Conservation (phyloP, 2,797 vertebrate species). For the Alexandromys oeconomus region DNA sequence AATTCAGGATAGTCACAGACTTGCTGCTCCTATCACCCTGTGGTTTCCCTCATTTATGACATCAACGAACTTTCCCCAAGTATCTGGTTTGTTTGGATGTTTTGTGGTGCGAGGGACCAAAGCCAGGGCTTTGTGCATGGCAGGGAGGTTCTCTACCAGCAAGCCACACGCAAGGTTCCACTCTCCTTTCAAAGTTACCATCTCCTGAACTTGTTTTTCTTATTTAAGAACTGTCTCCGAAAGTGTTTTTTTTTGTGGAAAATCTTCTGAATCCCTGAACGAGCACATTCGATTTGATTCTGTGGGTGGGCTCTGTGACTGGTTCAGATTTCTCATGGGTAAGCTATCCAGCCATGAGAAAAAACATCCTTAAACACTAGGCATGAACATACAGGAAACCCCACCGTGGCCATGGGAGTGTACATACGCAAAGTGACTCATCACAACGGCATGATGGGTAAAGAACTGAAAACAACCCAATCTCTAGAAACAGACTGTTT, state of each 20-base stretch:
- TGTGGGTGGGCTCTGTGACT: not conserved
- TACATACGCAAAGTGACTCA: not conserved
- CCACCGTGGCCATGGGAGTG: not conserved
- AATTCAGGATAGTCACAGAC: not conserved
- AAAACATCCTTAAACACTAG: not conserved
- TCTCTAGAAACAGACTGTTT: constrained; percentile 41
- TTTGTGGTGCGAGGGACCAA: not conserved
- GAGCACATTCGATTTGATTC: constrained; percentile 24
- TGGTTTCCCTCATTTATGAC: constrained; percentile 1
- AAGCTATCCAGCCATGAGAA: not conserved
- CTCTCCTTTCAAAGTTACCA: not conserved
- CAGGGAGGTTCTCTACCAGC: not conserved
- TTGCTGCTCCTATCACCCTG: not conserved
- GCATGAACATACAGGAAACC: not conserved
- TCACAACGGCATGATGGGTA: not conserved
- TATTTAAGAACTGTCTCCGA: not conserved
- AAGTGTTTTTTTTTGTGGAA: not conserved
- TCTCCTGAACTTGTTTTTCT: constrained; percentile 19
- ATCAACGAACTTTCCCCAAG: not conserved
- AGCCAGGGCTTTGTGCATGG: too few species aligned
- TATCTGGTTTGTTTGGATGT: not conserved
- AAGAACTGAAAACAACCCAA: not conserved
- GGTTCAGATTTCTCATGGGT: not conserved
- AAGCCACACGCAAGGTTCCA: not conserved
- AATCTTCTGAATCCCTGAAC: constrained; percentile 23